phyloP scores from a whole-genome alignment of 2,797 vertebrate species.

The Syngnathus acus region DNA sequence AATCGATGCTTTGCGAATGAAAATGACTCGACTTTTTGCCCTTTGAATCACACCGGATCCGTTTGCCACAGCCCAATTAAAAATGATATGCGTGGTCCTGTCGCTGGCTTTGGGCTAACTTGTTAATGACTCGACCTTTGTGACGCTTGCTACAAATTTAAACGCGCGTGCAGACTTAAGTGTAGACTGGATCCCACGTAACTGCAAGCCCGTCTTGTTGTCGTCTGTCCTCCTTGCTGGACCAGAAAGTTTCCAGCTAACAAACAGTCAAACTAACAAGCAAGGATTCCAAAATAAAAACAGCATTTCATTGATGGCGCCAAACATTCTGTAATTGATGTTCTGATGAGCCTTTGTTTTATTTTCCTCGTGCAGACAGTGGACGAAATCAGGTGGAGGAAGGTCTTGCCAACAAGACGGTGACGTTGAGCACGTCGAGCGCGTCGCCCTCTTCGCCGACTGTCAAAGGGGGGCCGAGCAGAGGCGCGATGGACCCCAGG shows the following conservation, averaged over 20 bases:
- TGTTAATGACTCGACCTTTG: not conserved
- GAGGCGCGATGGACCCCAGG: constrained; percentile 51
- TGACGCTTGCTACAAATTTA: not conserved
- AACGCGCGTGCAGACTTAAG: not conserved
- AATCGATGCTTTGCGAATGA: too few relatives aligned
- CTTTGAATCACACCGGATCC: not conserved
- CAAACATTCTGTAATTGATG: not conserved
- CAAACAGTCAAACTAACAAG: not conserved
- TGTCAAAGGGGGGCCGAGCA: constrained; percentile 38
- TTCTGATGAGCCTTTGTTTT: not conserved
- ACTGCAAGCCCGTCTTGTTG: too few relatives aligned
- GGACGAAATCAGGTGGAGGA: constrained; percentile 73
- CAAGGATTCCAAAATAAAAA: not conserved
- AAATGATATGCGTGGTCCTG: not conserved
- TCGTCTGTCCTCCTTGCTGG: not conserved
- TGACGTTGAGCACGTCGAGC: constrained; percentile 15
- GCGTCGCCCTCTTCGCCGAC: constrained; percentile 3
- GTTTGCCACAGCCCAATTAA: not conserved
- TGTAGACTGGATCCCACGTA: not conserved
- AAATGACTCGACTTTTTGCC: not conserved
- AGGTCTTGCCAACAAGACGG: constrained; percentile 49
- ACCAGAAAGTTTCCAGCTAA: not conserved
- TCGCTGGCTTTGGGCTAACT: not conserved
- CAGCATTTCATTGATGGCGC: not conserved
- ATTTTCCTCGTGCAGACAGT: constrained; percentile 64